Evolutionary conservation across 2,797 vertebrate species (phyloP).

Genomic region (Taenioides sp.): DNA sequence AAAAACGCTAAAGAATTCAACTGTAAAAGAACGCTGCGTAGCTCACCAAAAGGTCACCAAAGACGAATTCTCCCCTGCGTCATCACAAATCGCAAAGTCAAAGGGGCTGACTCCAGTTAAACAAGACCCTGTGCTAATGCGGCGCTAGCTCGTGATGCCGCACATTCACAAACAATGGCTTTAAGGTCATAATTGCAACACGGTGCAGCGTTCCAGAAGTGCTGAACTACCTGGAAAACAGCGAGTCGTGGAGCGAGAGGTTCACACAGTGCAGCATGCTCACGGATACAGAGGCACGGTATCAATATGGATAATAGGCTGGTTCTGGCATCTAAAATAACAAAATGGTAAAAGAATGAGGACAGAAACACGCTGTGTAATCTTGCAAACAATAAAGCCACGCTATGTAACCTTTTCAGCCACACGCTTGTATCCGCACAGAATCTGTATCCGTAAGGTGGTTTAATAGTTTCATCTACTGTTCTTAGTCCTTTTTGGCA

Average conservation of each 20-base stretch:
- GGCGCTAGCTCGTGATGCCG: not conserved
- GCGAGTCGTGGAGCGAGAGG: not conserved
- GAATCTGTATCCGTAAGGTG: no score
- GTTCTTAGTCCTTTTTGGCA: no score
- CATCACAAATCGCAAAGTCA: conserved; percentile 22
- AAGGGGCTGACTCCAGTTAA: conserved; percentile 1
- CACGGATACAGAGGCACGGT: not conserved
- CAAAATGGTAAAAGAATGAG: no score
- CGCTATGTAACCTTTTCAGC: no score
- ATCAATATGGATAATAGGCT: not conserved
- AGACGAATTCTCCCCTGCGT: conserved; percentile 24
- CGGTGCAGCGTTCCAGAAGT: not conserved
- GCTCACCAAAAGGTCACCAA: conserved; percentile 28
- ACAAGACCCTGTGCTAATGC: not conserved
- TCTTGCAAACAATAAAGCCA: no score
- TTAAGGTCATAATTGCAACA: conserved; percentile 7
- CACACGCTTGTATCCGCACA: no score
- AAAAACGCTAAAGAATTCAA: not conserved
- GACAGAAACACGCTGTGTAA: no score
- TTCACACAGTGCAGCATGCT: not conserved
- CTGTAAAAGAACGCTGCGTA: conserved; percentile 7
- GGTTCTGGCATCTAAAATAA: not conserved
- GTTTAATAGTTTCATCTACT: no score
- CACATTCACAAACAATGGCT: conserved; percentile 12
- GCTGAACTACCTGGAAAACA: conserved; percentile 6